A percentile compares a stretch with the other conserved stretches of the same genome.
These are phyloP conservation scores for Pteronotus mesoamericanus DNA, from an alignment of 2,797 vertebrate species.

Conservation along the genomic window DNA sequence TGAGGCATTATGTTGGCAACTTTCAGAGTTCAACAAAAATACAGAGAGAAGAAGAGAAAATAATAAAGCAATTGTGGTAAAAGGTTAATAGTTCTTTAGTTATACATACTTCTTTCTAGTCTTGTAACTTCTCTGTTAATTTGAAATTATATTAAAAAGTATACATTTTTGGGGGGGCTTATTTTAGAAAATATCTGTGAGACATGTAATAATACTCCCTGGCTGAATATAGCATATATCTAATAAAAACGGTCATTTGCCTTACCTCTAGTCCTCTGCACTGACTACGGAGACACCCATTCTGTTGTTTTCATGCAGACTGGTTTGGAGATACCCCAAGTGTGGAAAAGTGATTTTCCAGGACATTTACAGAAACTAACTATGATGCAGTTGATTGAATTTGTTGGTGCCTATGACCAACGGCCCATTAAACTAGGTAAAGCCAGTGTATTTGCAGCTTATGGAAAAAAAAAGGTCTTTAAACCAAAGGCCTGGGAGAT, in stretches of 20 bases:
- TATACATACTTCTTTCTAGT: not conserved
- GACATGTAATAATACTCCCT: not conserved
- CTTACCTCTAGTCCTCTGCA: not conserved
- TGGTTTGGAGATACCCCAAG: not conserved
- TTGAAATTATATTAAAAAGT: not conserved
- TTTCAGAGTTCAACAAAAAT: not conserved
- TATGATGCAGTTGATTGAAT: not conserved
- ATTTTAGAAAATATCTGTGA: not conserved
- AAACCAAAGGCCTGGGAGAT: not conserved
- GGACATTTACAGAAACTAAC: not conserved
- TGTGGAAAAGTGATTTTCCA: not conserved
- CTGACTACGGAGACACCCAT: not conserved
- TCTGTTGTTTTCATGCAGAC: not conserved
- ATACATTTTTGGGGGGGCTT: not conserved
- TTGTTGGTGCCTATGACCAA: not conserved
- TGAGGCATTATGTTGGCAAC: not conserved
- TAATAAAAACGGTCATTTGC: not conserved
- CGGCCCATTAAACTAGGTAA: constrained; percentile 16
- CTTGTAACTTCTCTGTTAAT: not conserved
- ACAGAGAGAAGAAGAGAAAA: not conserved
- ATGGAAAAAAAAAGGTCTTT: not conserved
- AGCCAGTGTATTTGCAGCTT: not conserved
- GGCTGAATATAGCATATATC: not conserved
- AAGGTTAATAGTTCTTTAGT: not conserved
- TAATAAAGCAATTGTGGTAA: not conserved